Base-by-base conservation (phyloP, 2,888 invertebrate species). In the Phengaris alcon region DNA sequence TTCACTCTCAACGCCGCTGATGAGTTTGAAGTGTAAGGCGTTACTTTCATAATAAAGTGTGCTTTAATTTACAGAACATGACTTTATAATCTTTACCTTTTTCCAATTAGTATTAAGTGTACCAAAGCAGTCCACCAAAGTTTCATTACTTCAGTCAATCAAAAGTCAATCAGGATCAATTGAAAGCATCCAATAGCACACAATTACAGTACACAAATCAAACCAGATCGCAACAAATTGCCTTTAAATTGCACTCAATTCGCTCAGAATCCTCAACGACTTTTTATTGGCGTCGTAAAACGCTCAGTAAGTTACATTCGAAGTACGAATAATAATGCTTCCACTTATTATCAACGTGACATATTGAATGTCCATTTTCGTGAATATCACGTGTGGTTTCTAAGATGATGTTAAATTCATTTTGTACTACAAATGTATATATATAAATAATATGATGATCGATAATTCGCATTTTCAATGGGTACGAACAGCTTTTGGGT, bases 161-260 rank as follows among this genome's bases (percentile, higher is more conserved):
- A 55, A 59, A 73, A 59, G 46, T 73, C 48, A 73, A 55, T 73
- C 46, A 73, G n/a, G 35, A 22, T 46, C n/a, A 57, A 59, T 15
- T 57, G 57, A 55, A 13, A 44, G 6, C 64, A 64, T 44, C 73
- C 73, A 73, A 57, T 73, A 73, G 73, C 2, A 48, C 48, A 46
- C 57, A 48, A 73, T 73, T 73, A 48, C 55, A 55, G 57, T 73
- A 73, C 73, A 73, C 73, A 73, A 73, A 57, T 73, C 73, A 73
- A 73, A 59, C 73, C 55, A 57, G 70, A 70, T 70, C 51, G 59
- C 73, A 15, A 73, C 73, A 57, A 73, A 73, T 73, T 57, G 46
- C 73, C 57, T 73, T 57, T 73, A 73, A 73, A 73, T 73, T 73
- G 73, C 59, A 73, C 73, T 73, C 73, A 15, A 55, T 73, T 73